Percentiles rank a stretch among this genome's conserved stretches.
phyloP scores from a whole-genome alignment of 2,113 vertebrate species.

The Chionodraco myersi region DNA sequence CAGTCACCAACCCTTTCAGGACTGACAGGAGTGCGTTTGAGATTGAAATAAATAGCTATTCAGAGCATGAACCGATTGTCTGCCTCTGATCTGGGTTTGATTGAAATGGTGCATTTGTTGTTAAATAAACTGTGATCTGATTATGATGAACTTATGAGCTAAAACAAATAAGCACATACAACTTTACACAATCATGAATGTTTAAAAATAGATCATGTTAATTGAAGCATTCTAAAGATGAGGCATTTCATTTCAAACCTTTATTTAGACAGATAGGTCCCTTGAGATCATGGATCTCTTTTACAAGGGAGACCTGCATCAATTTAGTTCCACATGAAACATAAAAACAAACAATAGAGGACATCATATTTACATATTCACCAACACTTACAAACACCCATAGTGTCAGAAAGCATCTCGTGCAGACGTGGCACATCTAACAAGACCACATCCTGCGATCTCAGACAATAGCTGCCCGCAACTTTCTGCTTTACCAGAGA shows the following conservation, averaged over 20 bases:
- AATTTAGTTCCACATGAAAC: too few relatives aligned
- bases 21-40: neutral
- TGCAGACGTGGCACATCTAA: too few relatives aligned
- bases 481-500: too few relatives aligned
- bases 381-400: too few relatives aligned
- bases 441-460: too few relatives aligned
- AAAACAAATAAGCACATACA: neutral
- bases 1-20: neutral
- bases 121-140: neutral
- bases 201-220: neutral
- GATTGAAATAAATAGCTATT: conserved; percentile 11
- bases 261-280: too few relatives aligned
- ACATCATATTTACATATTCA: too few relatives aligned
- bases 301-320: too few relatives aligned
- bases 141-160: neutral
- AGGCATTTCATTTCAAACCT: neutral
- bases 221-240: conserved; percentile 3
- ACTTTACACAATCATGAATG: conserved; percentile 5
- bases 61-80: neutral
- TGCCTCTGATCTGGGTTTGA: neutral
- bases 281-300: too few relatives aligned
- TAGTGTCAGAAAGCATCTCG: too few relatives aligned
- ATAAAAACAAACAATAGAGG: too few relatives aligned
- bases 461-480: too few relatives aligned
- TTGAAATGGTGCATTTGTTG: conserved; percentile 6